Percentiles rank a stretch among this genome's conserved stretches.
Conservation (phyloP, 2,797 vertebrate genomes). For the Eupleurogrammus muticus region DNA sequence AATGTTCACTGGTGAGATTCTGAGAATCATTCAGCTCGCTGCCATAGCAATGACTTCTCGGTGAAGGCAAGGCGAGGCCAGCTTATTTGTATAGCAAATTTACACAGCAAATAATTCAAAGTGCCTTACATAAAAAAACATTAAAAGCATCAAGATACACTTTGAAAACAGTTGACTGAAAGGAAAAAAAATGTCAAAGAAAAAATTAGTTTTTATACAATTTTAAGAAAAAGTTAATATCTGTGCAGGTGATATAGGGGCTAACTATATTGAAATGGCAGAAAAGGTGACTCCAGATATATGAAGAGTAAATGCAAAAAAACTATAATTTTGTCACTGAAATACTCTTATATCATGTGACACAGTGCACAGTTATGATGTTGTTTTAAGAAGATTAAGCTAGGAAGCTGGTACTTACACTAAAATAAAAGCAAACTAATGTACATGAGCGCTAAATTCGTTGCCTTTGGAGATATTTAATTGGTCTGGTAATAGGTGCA, state of each 20-base stretch:
- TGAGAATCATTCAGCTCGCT: slow-evolving; percentile 57
- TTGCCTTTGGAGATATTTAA: background rate
- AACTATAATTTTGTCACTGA: background rate
- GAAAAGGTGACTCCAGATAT: background rate
- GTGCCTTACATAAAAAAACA: no score
- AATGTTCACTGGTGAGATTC: slow-evolving; percentile 44
- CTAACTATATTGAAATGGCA: slow-evolving; percentile 1
- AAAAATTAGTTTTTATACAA: no score
- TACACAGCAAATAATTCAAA: no score
- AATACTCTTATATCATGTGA: background rate
- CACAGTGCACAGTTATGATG: background rate
- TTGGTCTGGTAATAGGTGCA: background rate
- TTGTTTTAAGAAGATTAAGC: slow-evolving; percentile 9
- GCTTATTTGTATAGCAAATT: no score
- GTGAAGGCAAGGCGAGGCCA: no score
- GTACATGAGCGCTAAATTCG: background rate
- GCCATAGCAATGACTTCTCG: slow-evolving; percentile 29
- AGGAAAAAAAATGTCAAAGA: no score
- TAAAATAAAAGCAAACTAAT: background rate
- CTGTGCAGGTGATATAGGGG: slow-evolving; percentile 1
- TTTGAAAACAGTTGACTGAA: no score
- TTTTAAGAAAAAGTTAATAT: no score
- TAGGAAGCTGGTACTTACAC: background rate
- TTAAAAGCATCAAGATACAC: no score
- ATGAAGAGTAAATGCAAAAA: background rate